Percentiles rank a stretch among this genome's conserved stretches.
Evolutionary conservation across 2,888 invertebrate genomes (phyloP).

Genomic region (Cephalotes varians): DNA sequence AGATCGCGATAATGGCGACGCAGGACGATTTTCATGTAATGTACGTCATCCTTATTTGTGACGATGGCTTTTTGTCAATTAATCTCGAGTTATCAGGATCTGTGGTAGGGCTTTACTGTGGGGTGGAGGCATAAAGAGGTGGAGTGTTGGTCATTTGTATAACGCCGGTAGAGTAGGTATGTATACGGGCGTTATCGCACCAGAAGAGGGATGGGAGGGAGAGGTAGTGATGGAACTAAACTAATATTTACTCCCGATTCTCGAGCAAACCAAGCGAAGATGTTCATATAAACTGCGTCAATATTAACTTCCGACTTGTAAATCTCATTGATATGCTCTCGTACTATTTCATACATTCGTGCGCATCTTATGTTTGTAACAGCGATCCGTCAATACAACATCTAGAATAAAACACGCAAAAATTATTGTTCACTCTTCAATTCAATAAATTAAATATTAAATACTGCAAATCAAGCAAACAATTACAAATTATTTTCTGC

Average conservation of each 20-base stretch:
- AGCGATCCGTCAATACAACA: not conserved
- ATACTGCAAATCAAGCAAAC: not conserved
- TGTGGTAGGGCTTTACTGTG: constrained; percentile 32
- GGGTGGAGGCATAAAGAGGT: constrained; percentile 39
- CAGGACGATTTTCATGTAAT: constrained; percentile 56
- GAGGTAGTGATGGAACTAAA: constrained; percentile 36
- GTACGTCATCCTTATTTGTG: constrained; percentile 67
- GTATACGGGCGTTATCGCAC: constrained; percentile 74
- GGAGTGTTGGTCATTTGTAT: constrained; percentile 77
- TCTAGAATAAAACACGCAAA: not conserved
- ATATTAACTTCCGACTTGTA: constrained; percentile 44
- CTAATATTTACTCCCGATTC: constrained; percentile 50
- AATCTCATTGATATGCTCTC: constrained; percentile 10
- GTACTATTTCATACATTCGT: not conserved
- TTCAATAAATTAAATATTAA: not conserved
- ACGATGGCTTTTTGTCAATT: constrained; percentile 76
- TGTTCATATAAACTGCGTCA: constrained; percentile 47
- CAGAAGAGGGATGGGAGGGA: constrained; percentile 20
- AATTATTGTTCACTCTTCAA: not conserved
- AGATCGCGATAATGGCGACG: constrained; percentile 7
- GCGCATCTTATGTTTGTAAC: not conserved
- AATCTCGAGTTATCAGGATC: constrained; percentile 74
- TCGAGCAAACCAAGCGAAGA: constrained; percentile 39
- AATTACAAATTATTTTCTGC: not conserved
- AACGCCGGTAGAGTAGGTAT: constrained; percentile 67